Percentiles rank a stretch among this genome's conserved stretches.
These are phyloP conservation scores for Okapia johnstoni DNA, from an alignment of 2,113 vertebrate species.

Conservation along the genomic window DNA sequence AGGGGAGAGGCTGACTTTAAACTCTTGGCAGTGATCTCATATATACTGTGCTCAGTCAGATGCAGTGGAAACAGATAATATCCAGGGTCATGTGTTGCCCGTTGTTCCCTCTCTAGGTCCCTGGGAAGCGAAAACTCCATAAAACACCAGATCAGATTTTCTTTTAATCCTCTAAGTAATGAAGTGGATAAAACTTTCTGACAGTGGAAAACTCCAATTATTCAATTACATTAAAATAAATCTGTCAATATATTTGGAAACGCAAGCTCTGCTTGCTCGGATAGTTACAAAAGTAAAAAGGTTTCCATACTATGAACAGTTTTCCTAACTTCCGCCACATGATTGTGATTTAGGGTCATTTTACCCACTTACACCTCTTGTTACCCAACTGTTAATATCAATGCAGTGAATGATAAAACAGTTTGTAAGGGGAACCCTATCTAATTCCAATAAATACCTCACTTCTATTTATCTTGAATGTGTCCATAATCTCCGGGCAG, in stretches of 20 bases:
- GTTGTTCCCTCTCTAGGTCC: conserved; percentile 63
- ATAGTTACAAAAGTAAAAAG: conserved; percentile 52
- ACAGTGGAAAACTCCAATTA: conserved; percentile 70
- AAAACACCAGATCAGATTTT: conserved; percentile 68
- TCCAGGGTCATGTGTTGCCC: conserved; percentile 3
- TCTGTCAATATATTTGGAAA: conserved; percentile 67
- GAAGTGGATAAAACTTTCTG: conserved; percentile 62
- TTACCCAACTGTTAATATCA: conserved; percentile 50
- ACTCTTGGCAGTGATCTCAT: background rate
- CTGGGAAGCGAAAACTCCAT: conserved; percentile 70
- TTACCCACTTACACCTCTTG: conserved; percentile 72
- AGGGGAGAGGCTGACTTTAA: background rate
- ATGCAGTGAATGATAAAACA: background rate
- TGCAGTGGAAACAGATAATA: conserved; percentile 5
- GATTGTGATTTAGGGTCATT: conserved; percentile 51
- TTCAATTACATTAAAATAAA: conserved; percentile 65
- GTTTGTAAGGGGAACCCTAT: conserved; percentile 36
- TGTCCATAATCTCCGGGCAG: background rate
- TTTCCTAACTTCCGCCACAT: conserved; percentile 57
- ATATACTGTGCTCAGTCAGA: conserved; percentile 12
- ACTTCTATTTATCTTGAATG: conserved; percentile 18
- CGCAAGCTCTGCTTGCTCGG: conserved; percentile 40
- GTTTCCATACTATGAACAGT: conserved; percentile 41
- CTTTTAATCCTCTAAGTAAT: conserved; percentile 67
- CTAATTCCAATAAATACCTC: conserved; percentile 32